These are phyloP conservation scores for Rhimphoctona megacephalus DNA, from an alignment of 2,888 invertebrate species.

Conservation along the genomic window DNA sequence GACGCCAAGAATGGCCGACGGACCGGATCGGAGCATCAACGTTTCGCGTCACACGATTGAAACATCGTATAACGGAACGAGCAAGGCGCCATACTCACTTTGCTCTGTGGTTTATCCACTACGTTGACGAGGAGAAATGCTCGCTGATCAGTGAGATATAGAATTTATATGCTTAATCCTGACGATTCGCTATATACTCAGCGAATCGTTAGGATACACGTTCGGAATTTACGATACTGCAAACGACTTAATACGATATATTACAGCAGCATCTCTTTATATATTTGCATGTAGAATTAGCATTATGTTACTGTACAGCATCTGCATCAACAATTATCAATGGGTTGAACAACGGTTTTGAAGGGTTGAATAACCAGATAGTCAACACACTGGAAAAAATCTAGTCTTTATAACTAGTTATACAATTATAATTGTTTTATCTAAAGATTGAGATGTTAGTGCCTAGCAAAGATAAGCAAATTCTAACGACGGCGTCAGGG, in stretches of 20 bases:
- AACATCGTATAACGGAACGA: constrained; percentile 46
- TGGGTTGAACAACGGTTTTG: neutral
- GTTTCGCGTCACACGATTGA: constrained; percentile 55
- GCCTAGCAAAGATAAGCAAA: neutral
- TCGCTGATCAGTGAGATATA: constrained; percentile 16
- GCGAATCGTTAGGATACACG: constrained; percentile 6
- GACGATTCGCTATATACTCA: neutral
- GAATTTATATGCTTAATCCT: constrained; percentile 42
- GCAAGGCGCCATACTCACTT: constrained; percentile 51
- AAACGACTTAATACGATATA: neutral
- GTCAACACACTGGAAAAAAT: neutral
- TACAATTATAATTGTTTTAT: neutral
- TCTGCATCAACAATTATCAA: neutral
- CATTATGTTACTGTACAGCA: neutral
- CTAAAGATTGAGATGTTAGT: neutral
- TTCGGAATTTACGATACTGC: constrained; percentile 23
- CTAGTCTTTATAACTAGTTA: neutral
- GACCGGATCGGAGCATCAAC: constrained; percentile 39
- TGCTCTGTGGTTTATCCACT: constrained; percentile 14
- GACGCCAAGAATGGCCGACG: constrained; percentile 44
- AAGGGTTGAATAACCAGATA: neutral
- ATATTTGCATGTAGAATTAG: neutral
- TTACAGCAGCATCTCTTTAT: neutral
- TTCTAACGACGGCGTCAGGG: neutral
- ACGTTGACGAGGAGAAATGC: constrained; percentile 21